These are phyloP conservation scores for Parapsyche elsis DNA, from an alignment of 1,140 invertebrate species.

Conservation along the genomic window DNA sequence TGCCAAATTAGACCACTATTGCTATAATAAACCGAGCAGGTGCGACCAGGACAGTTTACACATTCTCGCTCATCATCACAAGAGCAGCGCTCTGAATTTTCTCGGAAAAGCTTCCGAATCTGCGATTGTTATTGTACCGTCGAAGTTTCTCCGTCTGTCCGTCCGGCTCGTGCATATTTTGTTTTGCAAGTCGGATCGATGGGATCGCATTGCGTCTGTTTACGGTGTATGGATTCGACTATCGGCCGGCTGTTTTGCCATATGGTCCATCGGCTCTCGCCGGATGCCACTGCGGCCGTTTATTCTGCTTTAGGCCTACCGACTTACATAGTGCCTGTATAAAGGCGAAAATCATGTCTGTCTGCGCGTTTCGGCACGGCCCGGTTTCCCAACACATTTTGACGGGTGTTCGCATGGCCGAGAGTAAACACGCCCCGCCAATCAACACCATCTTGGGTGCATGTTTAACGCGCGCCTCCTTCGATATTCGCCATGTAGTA, in stretches of 20 bases:
- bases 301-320: neutral
- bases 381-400: neutral
- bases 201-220: constrained; percentile 7
- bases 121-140: neutral
- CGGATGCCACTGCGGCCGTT: constrained; percentile 24
- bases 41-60: too few relatives aligned
- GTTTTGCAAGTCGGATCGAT: neutral
- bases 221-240: constrained; percentile 16
- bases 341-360: neutral
- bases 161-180: neutral
- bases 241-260: constrained; percentile 32
- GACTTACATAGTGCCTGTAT: neutral
- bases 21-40: too few relatives aligned
- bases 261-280: constrained; percentile 20
- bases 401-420: neutral
- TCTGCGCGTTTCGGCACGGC: neutral
- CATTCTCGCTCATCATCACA: too few relatives aligned
- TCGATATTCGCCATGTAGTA: too few relatives aligned
- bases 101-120: constrained; percentile 6
- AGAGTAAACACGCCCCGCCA: neutral
- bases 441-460: constrained; percentile 31
- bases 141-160: neutral
- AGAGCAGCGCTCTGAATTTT: neutral
- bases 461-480: neutral
- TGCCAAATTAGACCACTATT: too few relatives aligned